These are phyloP conservation scores for Bombus haemorrhoidalis DNA, from an alignment of 1,140 invertebrate genomes.

Conservation along the genomic window DNA sequence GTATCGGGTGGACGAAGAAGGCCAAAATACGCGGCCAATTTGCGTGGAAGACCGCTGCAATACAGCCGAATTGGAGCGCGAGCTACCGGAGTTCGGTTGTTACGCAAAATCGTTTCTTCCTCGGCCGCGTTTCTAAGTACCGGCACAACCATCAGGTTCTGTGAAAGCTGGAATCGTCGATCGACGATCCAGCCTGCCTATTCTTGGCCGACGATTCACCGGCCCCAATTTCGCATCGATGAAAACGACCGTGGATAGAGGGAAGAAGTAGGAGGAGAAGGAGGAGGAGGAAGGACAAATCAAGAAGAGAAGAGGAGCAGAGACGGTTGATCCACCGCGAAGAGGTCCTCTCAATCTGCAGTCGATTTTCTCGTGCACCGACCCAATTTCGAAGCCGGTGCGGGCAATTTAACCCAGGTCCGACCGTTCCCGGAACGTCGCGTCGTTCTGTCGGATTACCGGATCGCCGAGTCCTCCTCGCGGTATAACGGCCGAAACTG, in stretches of 20 bases:
- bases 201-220: slow-evolving; percentile 64
- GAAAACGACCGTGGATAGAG: slow-evolving; percentile 34
- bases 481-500: slow-evolving; percentile 51
- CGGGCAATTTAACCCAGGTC: slow-evolving; percentile 67
- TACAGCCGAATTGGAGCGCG: slow-evolving; percentile 35
- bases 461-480: slow-evolving; percentile 36
- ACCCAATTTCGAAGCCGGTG: slow-evolving; percentile 66
- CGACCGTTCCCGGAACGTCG: slow-evolving; percentile 28
- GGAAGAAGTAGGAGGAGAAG: neutral
- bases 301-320: neutral
- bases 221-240: slow-evolving; percentile 68
- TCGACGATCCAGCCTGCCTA: slow-evolving; percentile 33
- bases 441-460: slow-evolving; percentile 33
- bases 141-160: no score
- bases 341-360: slow-evolving; percentile 65
- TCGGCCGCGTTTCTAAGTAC: neutral
- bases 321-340: slow-evolving; percentile 56
- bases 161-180: slow-evolving; percentile 35
- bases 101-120: slow-evolving; percentile 35
- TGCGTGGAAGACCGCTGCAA: neutral
- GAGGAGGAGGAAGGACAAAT: neutral
- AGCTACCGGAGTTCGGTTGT: slow-evolving; percentile 11
- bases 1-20: neutral
- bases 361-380: slow-evolving; percentile 71
- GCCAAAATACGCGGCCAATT: slow-evolving; percentile 34